Evolutionary conservation across 2,888 invertebrate genomes (phyloP).

Genomic region (Scrobipalpa atriplicella): DNA sequence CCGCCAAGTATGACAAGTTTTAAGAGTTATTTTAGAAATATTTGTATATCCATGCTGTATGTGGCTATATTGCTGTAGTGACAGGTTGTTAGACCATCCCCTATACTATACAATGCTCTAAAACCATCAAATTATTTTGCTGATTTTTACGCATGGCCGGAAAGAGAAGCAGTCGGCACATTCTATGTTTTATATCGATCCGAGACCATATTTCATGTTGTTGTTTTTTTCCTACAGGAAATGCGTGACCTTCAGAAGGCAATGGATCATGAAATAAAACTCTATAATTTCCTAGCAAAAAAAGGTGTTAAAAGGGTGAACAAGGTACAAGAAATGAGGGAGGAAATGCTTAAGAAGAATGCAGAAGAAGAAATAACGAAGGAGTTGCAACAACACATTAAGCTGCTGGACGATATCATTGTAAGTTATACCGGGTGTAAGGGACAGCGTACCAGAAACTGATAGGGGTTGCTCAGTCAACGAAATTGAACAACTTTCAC

Average conservation of each 20-base stretch:
- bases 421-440: too few species aligned
- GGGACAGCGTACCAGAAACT: too few species aligned
- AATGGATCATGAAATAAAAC: conserved; percentile 88
- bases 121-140: too few species aligned
- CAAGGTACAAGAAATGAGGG: conserved; percentile 73
- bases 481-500: too few species aligned
- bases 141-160: too few species aligned
- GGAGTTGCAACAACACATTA: conserved; percentile 46
- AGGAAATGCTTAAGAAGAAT: conserved; percentile 42
- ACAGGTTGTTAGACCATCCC: too few species aligned
- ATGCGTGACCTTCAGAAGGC: conserved; percentile 90
- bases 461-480: too few species aligned
- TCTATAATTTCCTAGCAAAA: conserved; percentile 87
- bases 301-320: conserved; percentile 87
- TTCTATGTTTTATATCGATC: not conserved
- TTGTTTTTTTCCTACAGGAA: conserved; percentile 71
- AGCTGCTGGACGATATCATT: conserved; percentile 56
- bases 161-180: too few species aligned
- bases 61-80: too few species aligned
- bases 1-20: too few species aligned
- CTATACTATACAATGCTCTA: too few species aligned
- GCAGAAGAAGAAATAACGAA: conserved; percentile 47
- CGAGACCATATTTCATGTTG: too few species aligned
- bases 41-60: not conserved
- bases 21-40: not conserved